Base-by-base conservation (phyloP, 2,797 vertebrate genomes). In the Pteronotus mesoamericanus region DNA sequence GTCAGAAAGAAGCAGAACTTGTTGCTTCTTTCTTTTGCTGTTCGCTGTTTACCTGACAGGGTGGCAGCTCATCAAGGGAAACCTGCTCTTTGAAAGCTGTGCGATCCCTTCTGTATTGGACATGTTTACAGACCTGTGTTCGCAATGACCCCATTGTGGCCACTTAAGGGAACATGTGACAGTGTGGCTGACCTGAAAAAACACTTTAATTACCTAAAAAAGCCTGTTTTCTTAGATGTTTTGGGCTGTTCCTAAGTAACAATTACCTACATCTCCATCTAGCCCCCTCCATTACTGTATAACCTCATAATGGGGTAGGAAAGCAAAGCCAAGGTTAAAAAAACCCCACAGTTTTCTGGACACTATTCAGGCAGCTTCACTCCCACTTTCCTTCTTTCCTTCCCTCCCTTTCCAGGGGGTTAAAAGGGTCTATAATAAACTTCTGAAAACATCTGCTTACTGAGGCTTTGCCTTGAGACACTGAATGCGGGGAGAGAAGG, bases 211-310 rank as follows among this genome's bases (percentile, higher is more conserved):
- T 77, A 77, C 32, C 8, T 18, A 4, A 1, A 46, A 74, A 83
- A 42, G 10, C 29, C 61, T 82, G 9, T 74, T 84, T 84, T 51
- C 68, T 21, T 83, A n/a, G 71, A 78, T 68, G 71, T 80, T 78
- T 85, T 37, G 77, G 37, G 42, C 59, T 61, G 46, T 46, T 75
- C 8, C 78, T 69, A 64, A 86, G 86, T 26, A 83, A 91, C 59
- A 51, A 24, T 48, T 22, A 34, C 55, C 37, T 34, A 22, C 59
- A 59, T 59, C 44, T 39, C 19, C 29, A 26, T 37, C 21, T 37
- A 55, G 39, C 19, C 15, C 29, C 68, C 29, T 72, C 19, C 6
- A 1, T 42, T 26, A 34, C 34, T 37, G 39, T 51, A 57, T 22
- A 86, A 48, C 11, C 44, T 61, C 59, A 66, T 5, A 2, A 14